Base-by-base conservation (phyloP, 2,888 invertebrate species). In the Epinotia ramella region DNA sequence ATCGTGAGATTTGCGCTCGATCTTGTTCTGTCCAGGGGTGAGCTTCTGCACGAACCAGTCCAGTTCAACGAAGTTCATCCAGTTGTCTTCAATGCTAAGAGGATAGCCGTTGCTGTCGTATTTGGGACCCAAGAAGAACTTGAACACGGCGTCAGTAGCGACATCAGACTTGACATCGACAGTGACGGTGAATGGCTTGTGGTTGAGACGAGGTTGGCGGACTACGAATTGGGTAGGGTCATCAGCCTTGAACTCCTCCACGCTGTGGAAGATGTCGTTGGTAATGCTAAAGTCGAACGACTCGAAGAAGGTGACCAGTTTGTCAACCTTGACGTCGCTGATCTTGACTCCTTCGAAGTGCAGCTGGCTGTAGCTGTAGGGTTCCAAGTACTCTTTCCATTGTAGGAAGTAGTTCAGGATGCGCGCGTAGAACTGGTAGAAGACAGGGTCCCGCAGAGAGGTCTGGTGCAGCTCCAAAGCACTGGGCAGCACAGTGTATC, bases 1-100 rank as follows among this genome's bases (percentile, higher is more conserved):
- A 16, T 97, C 96, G 57, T 94, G 90, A 71, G 96, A 97, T 83
- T 92, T 95, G 69, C 97, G 96, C 69, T 92, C 93, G 80, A 97
- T 94, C 77, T 94, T 90, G 87, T 97, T 97, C 75, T 94, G 87
- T 46, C 97, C 97, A 77, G 94, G 86, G 12, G 87, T 90, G 78
- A 97, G 90, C 73, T 95, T 94, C 80, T 95, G 92, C 49, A 93
- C 85, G 88, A 96, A 95, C 77, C 69, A 74, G 76, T 83, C 83
- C 24, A 83, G 66, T 69, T 80, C 80, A 28, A 81, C 65, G 79
- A 82, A 83, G 82, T 83, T 81, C 78, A 93, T 88, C 86, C 95
- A 94, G 86, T 95, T 95, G 18, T 96, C 91, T 77, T 95, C 92
- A 18, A 96, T 84, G 77, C 89, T 88, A 28, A 95, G 83, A 44